Evolutionary conservation across 1,140 invertebrate species (phyloP), one percentile per base, ranked within the genome.

Genomic region (Drosophila ironensis): DNA sequence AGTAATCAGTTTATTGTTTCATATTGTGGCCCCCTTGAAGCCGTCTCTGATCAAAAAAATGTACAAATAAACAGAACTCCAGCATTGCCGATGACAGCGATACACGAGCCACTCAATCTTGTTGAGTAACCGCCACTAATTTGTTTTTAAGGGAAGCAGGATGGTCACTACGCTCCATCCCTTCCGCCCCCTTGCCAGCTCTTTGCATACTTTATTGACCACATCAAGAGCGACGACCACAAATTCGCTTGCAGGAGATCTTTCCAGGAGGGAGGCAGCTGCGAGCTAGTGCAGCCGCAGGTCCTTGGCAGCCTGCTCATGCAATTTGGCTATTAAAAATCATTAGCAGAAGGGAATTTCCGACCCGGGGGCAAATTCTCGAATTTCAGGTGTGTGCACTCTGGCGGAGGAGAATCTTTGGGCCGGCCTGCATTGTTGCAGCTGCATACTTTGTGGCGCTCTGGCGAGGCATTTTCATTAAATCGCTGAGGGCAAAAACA

Each of bases 291-390:
- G 30, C 19, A 25, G 46, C 56, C 53, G 19, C 25, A 41, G 47
- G 30, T 12, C 30, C 33, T 41, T 56, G 54, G 12, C 68, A 40
- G 33, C n/a, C 33, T 25, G 33, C 46, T 30, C 78, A 73, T 84
- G 80, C 80, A 84, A 86, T 86, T 86, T 86, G 41, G 69, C 78
- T 72, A 84, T 84, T 84, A 86, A 84, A 84, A 84, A 84, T 84
- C 80, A 84, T 86, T 84, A 84, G 80, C 73, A 77, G 25, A 8
- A 41, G 30, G 77, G 78, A 66, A 82, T 82, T 82, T 77, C 33
- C 44, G 7, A 1, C 14, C 54, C 22, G 2, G 30, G 19, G 19
- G 27, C 27, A 46, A 47, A 54, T 46, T 33, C 35, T 28, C 25
- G 61, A 47, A 54, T 50, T 27, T 40, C 45, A 41, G 74, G 50